phyloP scores from a whole-genome alignment of 2,113 vertebrate genomes.

The Cettia cetti region DNA sequence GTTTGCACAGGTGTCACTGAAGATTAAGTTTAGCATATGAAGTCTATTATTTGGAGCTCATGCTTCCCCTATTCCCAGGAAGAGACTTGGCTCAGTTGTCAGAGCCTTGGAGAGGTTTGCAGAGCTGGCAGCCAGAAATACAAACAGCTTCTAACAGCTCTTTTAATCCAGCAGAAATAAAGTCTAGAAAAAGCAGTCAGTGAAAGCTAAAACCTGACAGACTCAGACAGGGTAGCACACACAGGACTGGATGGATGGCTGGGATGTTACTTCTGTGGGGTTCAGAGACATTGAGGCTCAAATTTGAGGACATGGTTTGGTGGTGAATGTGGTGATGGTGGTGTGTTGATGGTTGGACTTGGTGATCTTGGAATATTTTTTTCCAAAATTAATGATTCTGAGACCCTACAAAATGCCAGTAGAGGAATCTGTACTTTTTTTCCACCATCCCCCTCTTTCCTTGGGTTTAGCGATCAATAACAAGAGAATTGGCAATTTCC shows the following conservation, averaged over 20 bases:
- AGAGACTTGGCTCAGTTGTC: conserved; percentile 18
- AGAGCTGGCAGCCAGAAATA: conserved; percentile 30
- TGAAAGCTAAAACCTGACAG: not conserved
- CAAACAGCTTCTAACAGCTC: conserved; percentile 22
- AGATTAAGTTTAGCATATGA: not conserved
- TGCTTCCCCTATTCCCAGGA: not conserved
- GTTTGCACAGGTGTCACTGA: conserved; percentile 25
- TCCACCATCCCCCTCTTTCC: not conserved
- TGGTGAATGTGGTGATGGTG: not conserved
- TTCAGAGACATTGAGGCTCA: not conserved
- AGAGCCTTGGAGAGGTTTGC: conserved; percentile 29
- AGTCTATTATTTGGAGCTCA: conserved; percentile 18
- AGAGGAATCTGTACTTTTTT: not conserved
- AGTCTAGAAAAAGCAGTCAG: not conserved
- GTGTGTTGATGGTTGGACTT: not conserved
- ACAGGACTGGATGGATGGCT: no score
- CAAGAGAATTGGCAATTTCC: not conserved
- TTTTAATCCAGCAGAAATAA: not conserved
- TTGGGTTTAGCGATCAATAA: not conserved
- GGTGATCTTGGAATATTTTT: not conserved
- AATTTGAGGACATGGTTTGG: not conserved
- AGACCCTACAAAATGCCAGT: not conserved
- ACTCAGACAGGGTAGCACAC: not conserved
- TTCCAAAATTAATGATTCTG: not conserved
- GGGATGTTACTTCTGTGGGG: not conserved